Percentiles rank a stretch among this genome's conserved stretches.
Evolutionary conservation across 2,888 invertebrate species (phyloP).

Genomic region (Petrophora chlorosata): DNA sequence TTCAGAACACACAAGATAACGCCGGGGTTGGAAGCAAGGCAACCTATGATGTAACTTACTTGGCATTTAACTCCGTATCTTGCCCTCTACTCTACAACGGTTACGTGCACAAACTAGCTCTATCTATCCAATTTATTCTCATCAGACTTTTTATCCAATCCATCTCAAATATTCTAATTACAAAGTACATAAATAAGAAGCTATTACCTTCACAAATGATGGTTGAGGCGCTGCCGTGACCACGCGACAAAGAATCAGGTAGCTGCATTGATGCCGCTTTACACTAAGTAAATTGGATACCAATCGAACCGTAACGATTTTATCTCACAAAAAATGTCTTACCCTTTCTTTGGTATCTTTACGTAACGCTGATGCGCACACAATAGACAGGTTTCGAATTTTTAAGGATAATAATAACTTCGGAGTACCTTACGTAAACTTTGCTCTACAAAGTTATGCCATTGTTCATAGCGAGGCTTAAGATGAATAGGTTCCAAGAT

Average conservation of each 20-base stretch:
- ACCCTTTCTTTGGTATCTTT: constrained; percentile 66
- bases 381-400: constrained; percentile 56
- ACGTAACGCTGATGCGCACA: constrained; percentile 64
- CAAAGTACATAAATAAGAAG: constrained; percentile 70
- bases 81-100: constrained; percentile 31
- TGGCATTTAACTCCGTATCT: constrained; percentile 39
- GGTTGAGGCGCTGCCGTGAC: constrained; percentile 58
- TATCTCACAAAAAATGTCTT: constrained; percentile 64
- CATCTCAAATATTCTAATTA: constrained; percentile 69
- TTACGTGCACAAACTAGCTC: constrained; percentile 33
- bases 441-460: constrained; percentile 7
- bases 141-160: constrained; percentile 57
- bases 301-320: constrained; percentile 74
- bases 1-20: constrained; percentile 24
- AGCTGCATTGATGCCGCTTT: constrained; percentile 54
- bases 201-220: constrained; percentile 65
- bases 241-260: constrained; percentile 69
- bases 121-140: constrained; percentile 61
- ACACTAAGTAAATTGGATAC: constrained; percentile 74
- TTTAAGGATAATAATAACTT: constrained; percentile 45
- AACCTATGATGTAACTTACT: constrained; percentile 31
- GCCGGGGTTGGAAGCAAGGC: constrained; percentile 27
- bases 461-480: constrained; percentile 13
- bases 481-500: constrained; percentile 19
- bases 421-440: constrained; percentile 18